phyloP scores from a whole-genome alignment of 2,113 vertebrate genomes.

The Myodes glareolus region DNA sequence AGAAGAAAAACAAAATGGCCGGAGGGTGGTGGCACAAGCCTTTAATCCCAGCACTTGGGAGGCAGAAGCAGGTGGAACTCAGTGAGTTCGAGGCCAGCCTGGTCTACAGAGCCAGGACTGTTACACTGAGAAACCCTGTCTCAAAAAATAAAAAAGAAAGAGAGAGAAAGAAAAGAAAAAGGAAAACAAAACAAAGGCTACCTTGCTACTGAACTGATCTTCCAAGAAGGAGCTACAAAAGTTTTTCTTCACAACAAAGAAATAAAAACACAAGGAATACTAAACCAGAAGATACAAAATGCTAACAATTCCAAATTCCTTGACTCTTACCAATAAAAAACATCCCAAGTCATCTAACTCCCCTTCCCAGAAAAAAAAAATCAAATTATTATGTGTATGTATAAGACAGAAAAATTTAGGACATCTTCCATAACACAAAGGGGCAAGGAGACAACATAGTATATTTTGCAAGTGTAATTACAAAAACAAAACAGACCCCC shows the following conservation, averaged over 20 bases:
- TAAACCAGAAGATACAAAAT: background rate
- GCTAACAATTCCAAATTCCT: background rate
- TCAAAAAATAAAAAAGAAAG: too few species aligned
- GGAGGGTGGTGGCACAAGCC: too few species aligned
- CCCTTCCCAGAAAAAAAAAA: too few species aligned
- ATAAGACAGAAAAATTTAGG: background rate
- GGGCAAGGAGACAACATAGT: background rate
- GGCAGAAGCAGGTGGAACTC: too few species aligned
- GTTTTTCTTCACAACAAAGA: background rate
- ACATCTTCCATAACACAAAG: background rate
- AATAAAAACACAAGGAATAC: slow-evolving; percentile 8
- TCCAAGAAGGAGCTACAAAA: slow-evolving; percentile 37
- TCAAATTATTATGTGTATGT: background rate
- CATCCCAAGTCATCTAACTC: background rate
- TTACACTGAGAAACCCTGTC: too few species aligned
- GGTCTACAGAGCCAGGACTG: too few species aligned
- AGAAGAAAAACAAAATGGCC: background rate
- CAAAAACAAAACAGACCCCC: background rate
- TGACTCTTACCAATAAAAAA: background rate
- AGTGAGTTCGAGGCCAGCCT: too few species aligned
- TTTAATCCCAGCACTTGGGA: too few species aligned
- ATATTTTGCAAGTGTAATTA: background rate
- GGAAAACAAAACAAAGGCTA: background rate
- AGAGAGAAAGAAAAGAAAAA: background rate
- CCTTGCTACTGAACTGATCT: background rate